These are phyloP conservation scores for Nettapus auritus DNA, from an alignment of 2,113 vertebrate genomes.

Conservation along the genomic window DNA sequence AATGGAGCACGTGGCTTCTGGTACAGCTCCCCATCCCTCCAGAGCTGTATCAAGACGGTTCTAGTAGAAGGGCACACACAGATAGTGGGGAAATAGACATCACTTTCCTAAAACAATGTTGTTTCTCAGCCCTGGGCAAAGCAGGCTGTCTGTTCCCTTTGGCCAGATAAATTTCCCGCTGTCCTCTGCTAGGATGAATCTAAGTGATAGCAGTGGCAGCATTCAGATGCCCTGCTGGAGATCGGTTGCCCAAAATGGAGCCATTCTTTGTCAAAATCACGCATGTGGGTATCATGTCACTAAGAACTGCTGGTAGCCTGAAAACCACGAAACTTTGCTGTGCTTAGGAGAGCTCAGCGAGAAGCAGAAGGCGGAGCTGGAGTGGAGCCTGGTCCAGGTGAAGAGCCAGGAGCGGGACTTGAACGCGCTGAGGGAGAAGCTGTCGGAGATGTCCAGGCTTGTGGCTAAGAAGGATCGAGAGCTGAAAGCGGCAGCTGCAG, in stretches of 20 bases:
- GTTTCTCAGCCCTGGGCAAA: background rate
- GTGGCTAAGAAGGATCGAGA: slow-evolving; percentile 75
- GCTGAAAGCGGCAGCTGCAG: slow-evolving; percentile 60
- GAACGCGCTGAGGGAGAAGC: slow-evolving; percentile 66
- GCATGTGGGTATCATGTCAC: rapidly evolving
- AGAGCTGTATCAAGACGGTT: background rate
- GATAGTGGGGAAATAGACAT: background rate
- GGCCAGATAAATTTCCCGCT: background rate
- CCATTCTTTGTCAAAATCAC: background rate
- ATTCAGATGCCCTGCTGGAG: background rate
- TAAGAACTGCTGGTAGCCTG: background rate
- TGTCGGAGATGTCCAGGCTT: slow-evolving; percentile 47
- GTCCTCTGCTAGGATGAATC: background rate
- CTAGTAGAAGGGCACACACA: rapidly evolving
- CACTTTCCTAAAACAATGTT: background rate
- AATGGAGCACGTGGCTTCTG: rapidly evolving
- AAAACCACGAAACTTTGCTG: background rate
- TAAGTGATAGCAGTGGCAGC: background rate
- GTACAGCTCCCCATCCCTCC: background rate
- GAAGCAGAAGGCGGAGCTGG: slow-evolving; percentile 81
- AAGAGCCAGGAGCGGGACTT: slow-evolving; percentile 69
- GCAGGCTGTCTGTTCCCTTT: background rate
- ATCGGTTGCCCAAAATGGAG: background rate
- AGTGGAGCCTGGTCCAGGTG: slow-evolving; percentile 68
- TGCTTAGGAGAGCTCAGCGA: slow-evolving; percentile 80